Evolutionary conservation across 2,797 vertebrate genomes (phyloP), one percentile per base, ranked within the genome.

Genomic region (Syndactyla subalaris): DNA sequence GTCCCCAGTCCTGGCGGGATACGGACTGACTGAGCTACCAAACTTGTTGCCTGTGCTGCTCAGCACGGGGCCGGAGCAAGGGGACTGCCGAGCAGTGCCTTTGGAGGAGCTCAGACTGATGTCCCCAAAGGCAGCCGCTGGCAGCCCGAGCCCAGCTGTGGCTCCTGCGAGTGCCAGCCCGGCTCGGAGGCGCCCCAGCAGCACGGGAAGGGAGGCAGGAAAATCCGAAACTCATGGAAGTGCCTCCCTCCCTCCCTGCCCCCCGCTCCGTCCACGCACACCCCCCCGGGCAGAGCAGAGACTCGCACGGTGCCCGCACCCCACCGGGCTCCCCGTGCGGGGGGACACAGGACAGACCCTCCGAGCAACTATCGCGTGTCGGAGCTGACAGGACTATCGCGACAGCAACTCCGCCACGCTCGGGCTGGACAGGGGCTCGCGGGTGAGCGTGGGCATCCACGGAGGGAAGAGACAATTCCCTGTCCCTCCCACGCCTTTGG

Each of bases 291-390:
- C 46, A 14, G 34, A 1, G 23, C 45, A 46, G 45, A 8, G 3
- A 46, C 45, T 22, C 45, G 45, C 30, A 1, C 43, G 9, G 36
- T 41, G 13, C 2, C 2, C 2, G 36, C 34, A 23, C 22, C 38
- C 16, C 39, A 5, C 6, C 59, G 14, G 12, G 3, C 1, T 7
- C n/a, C 27, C 2, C 52, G 39, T 3, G 46, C 9, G 3, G 38
- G 30, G 36, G 2, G 32, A 30, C 24, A 1, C 3, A 12, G 14
- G 19, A 51, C 49, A 51, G 27, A 22, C 26, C 21, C 36, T 18
- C 39, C 2, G 4, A 14, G 73, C 27, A 57, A 3, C 36, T 20
- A 12, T 4, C 6, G 3, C 32, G 59, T 17, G 3, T 0, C 5
- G 51, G 73, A 62, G 46, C 34, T 23, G 46, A 23, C 2, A 10